Percentiles rank a stretch among this genome's conserved stretches.
These are phyloP conservation scores for Molossus molossus DNA, from an alignment of 2,797 vertebrate genomes.

Conservation along the genomic window DNA sequence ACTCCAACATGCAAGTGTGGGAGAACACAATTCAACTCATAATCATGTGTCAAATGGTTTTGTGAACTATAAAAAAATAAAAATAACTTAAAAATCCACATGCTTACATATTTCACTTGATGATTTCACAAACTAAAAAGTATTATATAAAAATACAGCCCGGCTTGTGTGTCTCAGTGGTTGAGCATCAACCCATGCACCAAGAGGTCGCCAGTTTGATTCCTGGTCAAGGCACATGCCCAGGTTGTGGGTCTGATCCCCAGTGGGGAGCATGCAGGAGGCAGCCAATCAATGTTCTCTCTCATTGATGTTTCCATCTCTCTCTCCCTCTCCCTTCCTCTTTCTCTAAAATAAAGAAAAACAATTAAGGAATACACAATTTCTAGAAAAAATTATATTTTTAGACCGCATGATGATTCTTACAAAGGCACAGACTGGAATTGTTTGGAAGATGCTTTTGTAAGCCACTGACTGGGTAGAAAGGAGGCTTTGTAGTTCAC, in stretches of 20 bases:
- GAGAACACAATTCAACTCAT: background rate
- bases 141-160: background rate
- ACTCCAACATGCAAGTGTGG: background rate
- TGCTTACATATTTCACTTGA: background rate
- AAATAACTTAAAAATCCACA: background rate
- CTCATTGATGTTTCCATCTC: too few species aligned
- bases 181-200: too few species aligned
- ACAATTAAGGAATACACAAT: background rate
- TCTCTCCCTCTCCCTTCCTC: too few species aligned
- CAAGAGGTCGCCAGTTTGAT: too few species aligned
- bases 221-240: too few species aligned
- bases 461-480: background rate
- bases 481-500: background rate
- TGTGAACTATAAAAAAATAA: background rate
- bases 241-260: too few species aligned
- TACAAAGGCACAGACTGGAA: background rate
- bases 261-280: too few species aligned
- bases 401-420: background rate
- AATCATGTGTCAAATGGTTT: background rate
- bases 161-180: too few species aligned
- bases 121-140: background rate
- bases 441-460: constrained; percentile 9
- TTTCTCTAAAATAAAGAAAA: too few species aligned
- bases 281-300: too few species aligned
- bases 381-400: background rate